A percentile compares a stretch with the other conserved stretches of the same genome.
Evolutionary conservation across 2,113 vertebrate species (phyloP).

Genomic region (western clawed frog (Xenopus tropicalis)): DNA sequence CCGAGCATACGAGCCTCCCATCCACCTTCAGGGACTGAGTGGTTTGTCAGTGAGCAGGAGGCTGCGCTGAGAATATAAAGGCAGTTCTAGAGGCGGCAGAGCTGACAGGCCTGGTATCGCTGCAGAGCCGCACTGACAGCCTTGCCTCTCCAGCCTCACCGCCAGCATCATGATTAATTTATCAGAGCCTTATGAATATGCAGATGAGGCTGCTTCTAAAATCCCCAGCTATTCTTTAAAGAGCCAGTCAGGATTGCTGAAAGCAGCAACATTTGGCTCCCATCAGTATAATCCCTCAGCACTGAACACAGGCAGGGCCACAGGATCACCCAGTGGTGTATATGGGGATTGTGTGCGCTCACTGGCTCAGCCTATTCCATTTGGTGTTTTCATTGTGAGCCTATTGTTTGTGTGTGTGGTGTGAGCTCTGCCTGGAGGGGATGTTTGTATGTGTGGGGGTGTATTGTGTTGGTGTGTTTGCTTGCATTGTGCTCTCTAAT

Average conservation of each 20-base stretch:
- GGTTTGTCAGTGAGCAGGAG: neutral
- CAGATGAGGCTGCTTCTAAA: conserved; percentile 57
- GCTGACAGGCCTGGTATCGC: conserved; percentile 7
- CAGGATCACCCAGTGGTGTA: neutral
- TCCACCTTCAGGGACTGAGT: too few species aligned
- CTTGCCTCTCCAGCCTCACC: conserved; percentile 58
- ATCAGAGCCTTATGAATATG: conserved; percentile 67
- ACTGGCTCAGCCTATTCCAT: neutral
- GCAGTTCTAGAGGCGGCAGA: conserved; percentile 13
- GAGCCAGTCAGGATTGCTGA: conserved; percentile 26
- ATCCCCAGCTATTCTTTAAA: conserved; percentile 34
- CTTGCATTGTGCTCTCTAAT: too few species aligned
- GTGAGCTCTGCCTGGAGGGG: too few species aligned
- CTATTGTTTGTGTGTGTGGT: too few species aligned
- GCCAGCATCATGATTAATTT: conserved; percentile 68
- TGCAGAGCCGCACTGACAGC: conserved; percentile 38
- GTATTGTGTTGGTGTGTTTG: too few species aligned
- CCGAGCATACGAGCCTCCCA: too few species aligned
- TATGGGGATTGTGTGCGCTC: neutral
- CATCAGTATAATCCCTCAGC: conserved; percentile 20
- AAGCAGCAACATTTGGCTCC: neutral
- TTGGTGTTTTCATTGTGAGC: neutral
- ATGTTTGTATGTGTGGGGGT: too few species aligned
- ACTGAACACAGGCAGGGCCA: conserved; percentile 11
- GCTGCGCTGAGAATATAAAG: conserved; percentile 8